These are phyloP conservation scores for Cardiocondyla obscurior DNA, from an alignment of 1,140 invertebrate genomes.

Conservation along the genomic window DNA sequence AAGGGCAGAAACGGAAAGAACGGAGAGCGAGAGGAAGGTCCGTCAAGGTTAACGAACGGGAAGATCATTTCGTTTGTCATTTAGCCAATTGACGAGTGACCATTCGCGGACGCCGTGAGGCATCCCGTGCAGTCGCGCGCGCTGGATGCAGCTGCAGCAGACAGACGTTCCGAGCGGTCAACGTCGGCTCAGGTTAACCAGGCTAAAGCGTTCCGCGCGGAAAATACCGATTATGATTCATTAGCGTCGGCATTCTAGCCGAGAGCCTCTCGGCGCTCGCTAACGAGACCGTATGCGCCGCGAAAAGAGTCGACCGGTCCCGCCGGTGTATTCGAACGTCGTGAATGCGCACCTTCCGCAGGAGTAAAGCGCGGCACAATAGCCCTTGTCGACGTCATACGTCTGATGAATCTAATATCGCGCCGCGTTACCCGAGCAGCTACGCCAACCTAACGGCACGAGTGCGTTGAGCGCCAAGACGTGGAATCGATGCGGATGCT, in stretches of 20 bases:
- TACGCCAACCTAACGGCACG: background rate
- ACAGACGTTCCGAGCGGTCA: too few relatives aligned
- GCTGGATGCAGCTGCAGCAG: background rate
- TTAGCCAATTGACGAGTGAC: conserved; percentile 34
- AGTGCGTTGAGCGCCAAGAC: background rate
- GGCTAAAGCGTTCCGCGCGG: conserved; percentile 58
- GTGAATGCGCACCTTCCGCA: background rate
- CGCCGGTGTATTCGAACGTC: conserved; percentile 3
- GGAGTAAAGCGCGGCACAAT: background rate
- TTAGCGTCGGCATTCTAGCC: conserved; percentile 50
- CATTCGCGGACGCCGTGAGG: background rate
- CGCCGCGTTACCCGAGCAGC: background rate
- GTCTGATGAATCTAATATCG: conserved; percentile 24
- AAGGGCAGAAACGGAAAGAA: background rate
- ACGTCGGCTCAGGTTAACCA: conserved; percentile 54
- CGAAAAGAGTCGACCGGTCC: background rate
- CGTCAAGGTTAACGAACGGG: conserved; percentile 43
- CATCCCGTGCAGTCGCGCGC: background rate
- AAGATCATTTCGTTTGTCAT: conserved; percentile 50
- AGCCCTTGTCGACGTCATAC: background rate
- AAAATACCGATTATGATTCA: conserved; percentile 67
- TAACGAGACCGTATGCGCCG: conserved; percentile 57
- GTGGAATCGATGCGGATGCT: too few relatives aligned
- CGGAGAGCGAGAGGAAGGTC: background rate
- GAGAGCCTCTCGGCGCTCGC: conserved; percentile 46